Percentiles rank a stretch among this genome's conserved stretches.
Conservation (phyloP, 2,888 invertebrate genomes). For the Theodoxus fluviatilis region DNA sequence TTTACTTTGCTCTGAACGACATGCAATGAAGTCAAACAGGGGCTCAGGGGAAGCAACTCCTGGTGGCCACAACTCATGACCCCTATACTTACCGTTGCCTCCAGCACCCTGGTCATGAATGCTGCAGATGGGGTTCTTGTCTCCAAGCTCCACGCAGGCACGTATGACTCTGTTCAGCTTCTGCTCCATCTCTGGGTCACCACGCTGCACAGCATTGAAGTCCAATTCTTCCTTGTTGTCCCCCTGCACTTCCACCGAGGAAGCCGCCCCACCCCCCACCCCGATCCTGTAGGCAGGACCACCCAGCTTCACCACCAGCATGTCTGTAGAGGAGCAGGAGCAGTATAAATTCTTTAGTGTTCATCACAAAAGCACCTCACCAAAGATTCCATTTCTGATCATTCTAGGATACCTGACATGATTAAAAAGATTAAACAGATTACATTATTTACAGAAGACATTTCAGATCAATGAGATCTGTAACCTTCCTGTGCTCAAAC, state of each 20-base stretch:
- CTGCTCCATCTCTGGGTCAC: conserved; percentile 98
- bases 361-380: no score
- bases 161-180: conserved; percentile 92
- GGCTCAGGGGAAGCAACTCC: no score
- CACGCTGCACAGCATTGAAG: conserved; percentile 95
- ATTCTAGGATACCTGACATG: no score
- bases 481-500: no score
- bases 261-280: conserved; percentile 97
- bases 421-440: no score
- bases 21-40: no score
- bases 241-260: conserved; percentile 93
- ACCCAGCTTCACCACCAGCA: conserved; percentile 92
- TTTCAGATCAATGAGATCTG: no score
- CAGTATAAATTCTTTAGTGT: no score
- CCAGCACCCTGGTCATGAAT: conserved; percentile 99
- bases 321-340: conserved; percentile 76
- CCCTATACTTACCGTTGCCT: conserved; percentile 74
- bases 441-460: no score
- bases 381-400: no score
- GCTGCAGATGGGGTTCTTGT: conserved; percentile 84
- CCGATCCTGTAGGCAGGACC: conserved; percentile 98
- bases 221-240: conserved; percentile 84
- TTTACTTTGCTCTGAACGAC: no score
- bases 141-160: conserved; percentile 84
- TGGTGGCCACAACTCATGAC: no score